phyloP scores from a whole-genome alignment of 2,797 vertebrate species.

The Gambusia yucatana region DNA sequence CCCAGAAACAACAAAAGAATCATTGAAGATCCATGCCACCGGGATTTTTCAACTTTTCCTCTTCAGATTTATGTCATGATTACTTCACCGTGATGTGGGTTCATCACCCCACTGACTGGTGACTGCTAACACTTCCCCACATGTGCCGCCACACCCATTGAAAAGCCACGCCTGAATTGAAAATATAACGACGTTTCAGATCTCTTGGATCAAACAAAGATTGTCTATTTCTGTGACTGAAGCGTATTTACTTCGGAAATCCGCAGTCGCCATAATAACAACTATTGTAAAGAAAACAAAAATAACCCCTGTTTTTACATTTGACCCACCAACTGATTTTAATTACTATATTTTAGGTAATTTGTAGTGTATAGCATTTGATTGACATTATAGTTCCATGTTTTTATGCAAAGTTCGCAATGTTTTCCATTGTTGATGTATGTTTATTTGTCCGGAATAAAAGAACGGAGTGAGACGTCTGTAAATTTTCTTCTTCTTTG shows the following conservation, averaged over 20 bases:
- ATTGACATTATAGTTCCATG: background rate
- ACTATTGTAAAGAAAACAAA: background rate
- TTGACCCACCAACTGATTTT: background rate
- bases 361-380: background rate
- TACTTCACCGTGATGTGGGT: background rate
- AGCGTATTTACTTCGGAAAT: background rate
- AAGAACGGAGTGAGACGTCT: constrained; percentile 12
- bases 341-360: background rate
- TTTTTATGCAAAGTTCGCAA: background rate
- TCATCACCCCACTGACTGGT: background rate
- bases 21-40: background rate
- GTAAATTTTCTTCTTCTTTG: background rate
- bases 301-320: background rate
- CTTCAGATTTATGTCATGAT: background rate
- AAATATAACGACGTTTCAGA: constrained; percentile 15
- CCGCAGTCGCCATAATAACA: background rate
- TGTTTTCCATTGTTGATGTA: background rate
- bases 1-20: background rate
- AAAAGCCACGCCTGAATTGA: constrained; percentile 25
- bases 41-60: background rate
- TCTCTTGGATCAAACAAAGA: constrained; percentile 31
- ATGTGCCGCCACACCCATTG: constrained; percentile 51
- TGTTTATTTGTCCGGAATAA: background rate
- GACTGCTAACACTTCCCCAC: constrained; percentile 6
- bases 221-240: constrained; percentile 30